Percentiles rank a stretch among this genome's conserved stretches.
Evolutionary conservation across 2,888 invertebrate genomes (phyloP).

Genomic region (Drosophila buzzatii): DNA sequence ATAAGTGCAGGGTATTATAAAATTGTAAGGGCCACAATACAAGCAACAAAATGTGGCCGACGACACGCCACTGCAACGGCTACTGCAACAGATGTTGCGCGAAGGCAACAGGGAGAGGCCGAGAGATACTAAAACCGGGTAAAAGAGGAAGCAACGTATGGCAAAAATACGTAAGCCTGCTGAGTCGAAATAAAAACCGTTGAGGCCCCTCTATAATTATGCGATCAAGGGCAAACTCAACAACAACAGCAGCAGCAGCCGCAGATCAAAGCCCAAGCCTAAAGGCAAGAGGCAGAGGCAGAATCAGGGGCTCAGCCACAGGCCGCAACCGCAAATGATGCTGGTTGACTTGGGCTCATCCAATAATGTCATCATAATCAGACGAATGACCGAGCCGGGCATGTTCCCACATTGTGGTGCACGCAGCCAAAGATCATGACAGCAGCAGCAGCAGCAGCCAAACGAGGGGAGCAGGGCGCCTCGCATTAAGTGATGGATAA

Average conservation of each 20-base stretch:
- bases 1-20: slow-evolving; percentile 17
- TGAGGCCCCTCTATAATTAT: slow-evolving; percentile 45
- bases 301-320: slow-evolving; percentile 41
- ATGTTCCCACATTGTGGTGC: slow-evolving; percentile 63
- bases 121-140: background rate
- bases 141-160: slow-evolving; percentile 30
- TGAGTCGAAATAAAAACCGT: slow-evolving; percentile 7
- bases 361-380: slow-evolving; percentile 76
- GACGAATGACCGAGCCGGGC: slow-evolving; percentile 43
- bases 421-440: slow-evolving; percentile 16
- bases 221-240: slow-evolving; percentile 47
- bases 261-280: slow-evolving; percentile 16
- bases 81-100: slow-evolving; percentile 55
- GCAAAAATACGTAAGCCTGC: slow-evolving; percentile 39
- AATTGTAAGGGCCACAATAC: slow-evolving; percentile 18
- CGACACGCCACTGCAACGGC: slow-evolving; percentile 35
- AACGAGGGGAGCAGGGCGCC: slow-evolving; percentile 6
- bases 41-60: slow-evolving; percentile 36
- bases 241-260: slow-evolving; percentile 20
- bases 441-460: background rate
- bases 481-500: slow-evolving; percentile 65
- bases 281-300: background rate
- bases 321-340: slow-evolving; percentile 65
- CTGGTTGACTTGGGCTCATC: slow-evolving; percentile 55
- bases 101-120: slow-evolving; percentile 5